phyloP scores from a whole-genome alignment of 2,113 vertebrate genomes.

The Scartelaos histophorus region DNA sequence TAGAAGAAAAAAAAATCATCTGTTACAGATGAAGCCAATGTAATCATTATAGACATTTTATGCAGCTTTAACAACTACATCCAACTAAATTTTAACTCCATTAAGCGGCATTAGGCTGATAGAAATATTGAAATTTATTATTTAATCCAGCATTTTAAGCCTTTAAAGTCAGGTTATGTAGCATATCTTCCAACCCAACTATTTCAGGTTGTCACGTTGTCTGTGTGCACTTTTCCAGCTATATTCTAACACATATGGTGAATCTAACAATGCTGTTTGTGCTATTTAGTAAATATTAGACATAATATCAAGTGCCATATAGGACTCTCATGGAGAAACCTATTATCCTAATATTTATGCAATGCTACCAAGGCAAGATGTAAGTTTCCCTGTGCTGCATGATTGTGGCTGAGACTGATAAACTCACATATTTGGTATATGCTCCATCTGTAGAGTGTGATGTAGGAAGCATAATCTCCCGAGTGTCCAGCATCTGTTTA shows the following conservation, averaged over 20 bases:
- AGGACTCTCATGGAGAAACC: constrained; percentile 60
- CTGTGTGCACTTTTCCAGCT: constrained; percentile 36
- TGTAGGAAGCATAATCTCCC: constrained; percentile 48
- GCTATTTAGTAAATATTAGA: constrained; percentile 54
- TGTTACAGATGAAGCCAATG: background rate
- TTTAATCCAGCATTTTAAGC: background rate
- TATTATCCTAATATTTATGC: constrained; percentile 63
- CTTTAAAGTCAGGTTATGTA: constrained; percentile 6
- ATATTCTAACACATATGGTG: constrained; percentile 38
- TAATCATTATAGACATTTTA: background rate
- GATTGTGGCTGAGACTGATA: constrained; percentile 43
- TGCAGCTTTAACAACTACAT: background rate
- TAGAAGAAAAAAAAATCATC: background rate
- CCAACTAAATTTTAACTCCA: background rate
- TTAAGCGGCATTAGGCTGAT: background rate
- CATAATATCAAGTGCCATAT: constrained; percentile 75
- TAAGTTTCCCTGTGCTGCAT: constrained; percentile 62
- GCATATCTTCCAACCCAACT: constrained; percentile 6
- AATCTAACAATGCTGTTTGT: constrained; percentile 56
- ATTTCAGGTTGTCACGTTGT: constrained; percentile 13
- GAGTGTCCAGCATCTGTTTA: constrained; percentile 47
- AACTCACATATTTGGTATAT: constrained; percentile 41
- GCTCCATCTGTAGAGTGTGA: constrained; percentile 61
- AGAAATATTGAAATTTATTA: background rate
- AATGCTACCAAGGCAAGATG: constrained; percentile 50